Conservation (phyloP, 2,113 vertebrate genomes). For the Rhea pennata region DNA sequence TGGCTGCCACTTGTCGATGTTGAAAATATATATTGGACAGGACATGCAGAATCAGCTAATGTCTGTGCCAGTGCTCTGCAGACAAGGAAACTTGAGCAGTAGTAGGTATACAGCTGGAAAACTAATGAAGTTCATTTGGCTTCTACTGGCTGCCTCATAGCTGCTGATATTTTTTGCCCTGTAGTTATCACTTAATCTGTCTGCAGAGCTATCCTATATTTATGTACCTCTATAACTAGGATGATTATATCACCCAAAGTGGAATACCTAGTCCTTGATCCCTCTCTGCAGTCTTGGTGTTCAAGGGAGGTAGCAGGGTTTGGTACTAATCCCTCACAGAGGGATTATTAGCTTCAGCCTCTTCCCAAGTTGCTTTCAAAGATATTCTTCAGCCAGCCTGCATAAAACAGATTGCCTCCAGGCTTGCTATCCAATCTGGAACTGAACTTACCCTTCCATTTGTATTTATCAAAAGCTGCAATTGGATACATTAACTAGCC, state of each 20-base stretch:
- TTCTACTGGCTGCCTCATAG: neutral
- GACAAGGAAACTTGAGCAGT: neutral
- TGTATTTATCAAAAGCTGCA: neutral
- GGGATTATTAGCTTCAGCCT: neutral
- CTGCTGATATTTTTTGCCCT: neutral
- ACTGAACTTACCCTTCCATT: slow-evolving; percentile 22
- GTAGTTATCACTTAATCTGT: neutral
- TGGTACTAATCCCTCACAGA: neutral
- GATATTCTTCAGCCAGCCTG: neutral
- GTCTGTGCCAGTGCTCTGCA: neutral
- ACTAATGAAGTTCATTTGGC: slow-evolving; percentile 7
- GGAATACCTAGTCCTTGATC: neutral
- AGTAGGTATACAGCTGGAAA: neutral
- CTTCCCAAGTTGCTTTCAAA: slow-evolving; percentile 17
- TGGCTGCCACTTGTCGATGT: neutral
- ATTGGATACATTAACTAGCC: neutral
- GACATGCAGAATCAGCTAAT: neutral
- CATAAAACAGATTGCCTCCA: neutral
- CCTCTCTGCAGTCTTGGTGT: neutral
- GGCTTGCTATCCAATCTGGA: neutral
- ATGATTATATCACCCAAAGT: neutral
- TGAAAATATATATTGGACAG: neutral
- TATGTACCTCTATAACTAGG: neutral
- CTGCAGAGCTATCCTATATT: neutral
- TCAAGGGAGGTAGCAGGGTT: neutral